Evolutionary conservation across 2,797 vertebrate genomes (phyloP).

Genomic region (Crocidura indochinensis): DNA sequence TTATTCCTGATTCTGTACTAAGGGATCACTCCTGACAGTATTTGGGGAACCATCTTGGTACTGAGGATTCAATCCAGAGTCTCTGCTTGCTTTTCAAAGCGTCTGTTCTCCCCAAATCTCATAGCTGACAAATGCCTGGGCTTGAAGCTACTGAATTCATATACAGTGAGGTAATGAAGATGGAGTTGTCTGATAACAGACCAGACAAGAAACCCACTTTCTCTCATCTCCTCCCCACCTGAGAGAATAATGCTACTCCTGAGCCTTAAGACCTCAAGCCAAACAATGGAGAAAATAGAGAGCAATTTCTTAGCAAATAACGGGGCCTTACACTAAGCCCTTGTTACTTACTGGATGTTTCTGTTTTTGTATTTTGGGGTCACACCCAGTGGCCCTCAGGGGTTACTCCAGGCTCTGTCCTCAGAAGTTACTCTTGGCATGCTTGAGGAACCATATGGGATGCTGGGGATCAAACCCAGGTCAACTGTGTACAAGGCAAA

Average conservation of each 20-base stretch:
- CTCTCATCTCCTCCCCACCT: not conserved
- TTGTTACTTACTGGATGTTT: not conserved
- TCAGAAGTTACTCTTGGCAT: too few species aligned
- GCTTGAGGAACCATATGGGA: too few species aligned
- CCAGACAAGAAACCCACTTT: not conserved
- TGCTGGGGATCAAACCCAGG: too few species aligned
- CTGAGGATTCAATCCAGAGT: not conserved
- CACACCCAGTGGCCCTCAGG: too few species aligned
- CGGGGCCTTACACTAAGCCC: not conserved
- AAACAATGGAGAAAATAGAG: not conserved
- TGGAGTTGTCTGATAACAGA: too few species aligned
- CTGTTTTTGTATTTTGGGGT: too few species aligned
- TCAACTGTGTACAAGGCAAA: too few species aligned
- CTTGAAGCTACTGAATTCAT: not conserved
- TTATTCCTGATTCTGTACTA: too few species aligned
- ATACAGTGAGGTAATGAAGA: not conserved
- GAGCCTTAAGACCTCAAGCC: constrained; percentile 16
- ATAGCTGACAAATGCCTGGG: not conserved
- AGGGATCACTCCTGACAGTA: too few species aligned
- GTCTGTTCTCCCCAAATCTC: not conserved
- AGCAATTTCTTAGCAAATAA: constrained; percentile 49
- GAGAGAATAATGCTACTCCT: not conserved
- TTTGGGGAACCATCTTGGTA: too few species aligned
- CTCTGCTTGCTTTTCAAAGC: not conserved
- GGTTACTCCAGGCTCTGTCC: too few species aligned